Conservation (phyloP, 2,797 vertebrate species). For the Ptychobarbus kaznakovi region DNA sequence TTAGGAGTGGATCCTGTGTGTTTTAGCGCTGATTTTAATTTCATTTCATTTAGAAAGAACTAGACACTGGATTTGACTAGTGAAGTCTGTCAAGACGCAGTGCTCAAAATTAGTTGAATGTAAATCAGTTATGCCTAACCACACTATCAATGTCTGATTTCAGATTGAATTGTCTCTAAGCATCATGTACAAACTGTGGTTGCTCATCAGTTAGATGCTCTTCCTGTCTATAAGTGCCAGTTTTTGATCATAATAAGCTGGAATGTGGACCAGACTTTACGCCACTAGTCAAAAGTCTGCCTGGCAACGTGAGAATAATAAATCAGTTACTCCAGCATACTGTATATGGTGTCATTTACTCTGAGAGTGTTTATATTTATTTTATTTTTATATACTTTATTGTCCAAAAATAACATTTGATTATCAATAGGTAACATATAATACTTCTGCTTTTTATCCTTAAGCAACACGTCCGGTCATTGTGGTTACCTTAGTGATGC, state of each 20-base stretch:
- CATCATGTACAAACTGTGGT: not conserved
- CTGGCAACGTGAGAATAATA: not conserved
- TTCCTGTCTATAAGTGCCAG: not conserved
- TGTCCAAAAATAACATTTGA: not conserved
- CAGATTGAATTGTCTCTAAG: not conserved
- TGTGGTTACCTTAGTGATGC: slow-evolving; percentile 82
- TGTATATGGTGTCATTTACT: not conserved
- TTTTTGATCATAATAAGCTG: not conserved
- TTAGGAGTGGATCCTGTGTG: not conserved
- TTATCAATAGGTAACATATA: not conserved
- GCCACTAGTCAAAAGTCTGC: not conserved
- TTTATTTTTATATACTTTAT: not conserved
- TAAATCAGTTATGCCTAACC: not conserved
- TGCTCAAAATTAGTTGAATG: not conserved
- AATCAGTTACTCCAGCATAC: not conserved
- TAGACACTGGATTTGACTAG: not conserved
- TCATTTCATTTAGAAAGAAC: not conserved
- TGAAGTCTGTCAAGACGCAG: not conserved
- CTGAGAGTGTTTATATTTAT: not conserved
- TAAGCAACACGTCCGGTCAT: not conserved
- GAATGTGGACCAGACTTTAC: no score
- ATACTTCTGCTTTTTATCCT: not conserved
- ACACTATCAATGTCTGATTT: not conserved
- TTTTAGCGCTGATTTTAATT: not conserved
- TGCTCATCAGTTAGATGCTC: not conserved